Evolutionary conservation across 2,113 vertebrate genomes (phyloP), one percentile per base, ranked within the genome.

Genomic region (Bungarus multicinctus): DNA sequence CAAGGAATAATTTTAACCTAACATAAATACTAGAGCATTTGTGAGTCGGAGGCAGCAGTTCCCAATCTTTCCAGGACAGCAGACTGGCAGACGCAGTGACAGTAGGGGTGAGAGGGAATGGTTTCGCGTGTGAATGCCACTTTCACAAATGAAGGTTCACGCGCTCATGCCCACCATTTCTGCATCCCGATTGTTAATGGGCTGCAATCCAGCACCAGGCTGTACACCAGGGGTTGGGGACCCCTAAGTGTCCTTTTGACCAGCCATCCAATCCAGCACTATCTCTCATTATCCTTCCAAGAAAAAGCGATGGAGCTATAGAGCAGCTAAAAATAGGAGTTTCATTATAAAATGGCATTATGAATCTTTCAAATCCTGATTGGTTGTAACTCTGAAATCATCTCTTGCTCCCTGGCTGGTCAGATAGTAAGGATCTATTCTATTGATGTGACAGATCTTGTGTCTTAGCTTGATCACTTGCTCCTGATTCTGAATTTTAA

Each of bases 61-160:
- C 30, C 30, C 2, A 69, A 34, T 69, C 64, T 69, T 34, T 69
- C 64, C 30, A n/a, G 30, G 2, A 34, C 64, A 69, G 14, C 5
- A 1, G 64, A 34, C 64, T 69, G 64, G 2, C 0, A 0, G 64
- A 34, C 5, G 14, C 30, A 16, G 30, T 0, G 0, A 4, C 0
- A 4, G 14, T 2, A 34, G 5, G 5, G 12, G 14, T 16, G 5
- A 69, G 60, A 5, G 4, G 30, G 5, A 12, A 69, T 34, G 30
- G 0, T 34, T 69, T 34, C 0, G 5, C 2, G 2, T 69, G 14
- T 34, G 64, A 2, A 69, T 69, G 30, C 2, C 0, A 0, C 64
- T 69, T 69, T 69, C 64, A 69, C 30, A 69, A 69, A 69, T 34
- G 12, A 2, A 16, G 2, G 30, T 69, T 69, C 64, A 69, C 1